Evolutionary conservation across 2,797 vertebrate species (phyloP).

Genomic region (Sebastes jordani): DNA sequence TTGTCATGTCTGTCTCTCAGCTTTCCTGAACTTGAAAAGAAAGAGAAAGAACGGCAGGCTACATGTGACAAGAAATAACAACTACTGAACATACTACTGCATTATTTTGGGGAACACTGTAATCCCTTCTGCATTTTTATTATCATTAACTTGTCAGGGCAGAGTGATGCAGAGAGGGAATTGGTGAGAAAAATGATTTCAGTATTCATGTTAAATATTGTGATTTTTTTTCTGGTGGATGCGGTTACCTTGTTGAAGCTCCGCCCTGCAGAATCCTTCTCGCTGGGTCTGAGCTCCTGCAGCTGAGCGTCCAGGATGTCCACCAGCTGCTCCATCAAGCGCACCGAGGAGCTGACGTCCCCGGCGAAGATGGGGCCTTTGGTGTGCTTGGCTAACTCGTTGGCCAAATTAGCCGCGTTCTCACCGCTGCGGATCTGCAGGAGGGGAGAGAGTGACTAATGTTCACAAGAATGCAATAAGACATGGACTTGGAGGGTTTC

Average conservation of each 20-base stretch:
- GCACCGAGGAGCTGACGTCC: conserved; percentile 94
- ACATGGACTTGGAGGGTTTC: conserved; percentile 37
- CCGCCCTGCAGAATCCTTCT: conserved; percentile 95
- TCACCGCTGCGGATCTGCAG: conserved; percentile 96
- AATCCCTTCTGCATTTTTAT: conserved; percentile 1
- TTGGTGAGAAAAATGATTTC: neutral
- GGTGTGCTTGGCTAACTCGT: conserved; percentile 97
- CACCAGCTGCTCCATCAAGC: conserved; percentile 97
- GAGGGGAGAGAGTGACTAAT: conserved; percentile 33
- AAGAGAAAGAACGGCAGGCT: neutral
- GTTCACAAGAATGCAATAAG: conserved; percentile 18
- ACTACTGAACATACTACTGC: neutral
- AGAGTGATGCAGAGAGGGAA: neutral
- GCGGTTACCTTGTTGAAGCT: conserved; percentile 95
- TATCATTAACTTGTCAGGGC: neutral
- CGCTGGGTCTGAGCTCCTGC: conserved; percentile 93
- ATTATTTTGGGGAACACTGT: neutral
- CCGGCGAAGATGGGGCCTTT: conserved; percentile 95
- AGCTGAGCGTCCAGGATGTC: conserved; percentile 98
- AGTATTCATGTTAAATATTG: neutral
- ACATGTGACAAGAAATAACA: neutral
- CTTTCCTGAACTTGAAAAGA: conserved; percentile 25
- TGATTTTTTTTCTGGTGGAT: neutral
- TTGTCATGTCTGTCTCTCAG: neutral
- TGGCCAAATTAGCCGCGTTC: conserved; percentile 97